phyloP scores from a whole-genome alignment of 2,888 invertebrate species.

The Harpalus rufipes region DNA sequence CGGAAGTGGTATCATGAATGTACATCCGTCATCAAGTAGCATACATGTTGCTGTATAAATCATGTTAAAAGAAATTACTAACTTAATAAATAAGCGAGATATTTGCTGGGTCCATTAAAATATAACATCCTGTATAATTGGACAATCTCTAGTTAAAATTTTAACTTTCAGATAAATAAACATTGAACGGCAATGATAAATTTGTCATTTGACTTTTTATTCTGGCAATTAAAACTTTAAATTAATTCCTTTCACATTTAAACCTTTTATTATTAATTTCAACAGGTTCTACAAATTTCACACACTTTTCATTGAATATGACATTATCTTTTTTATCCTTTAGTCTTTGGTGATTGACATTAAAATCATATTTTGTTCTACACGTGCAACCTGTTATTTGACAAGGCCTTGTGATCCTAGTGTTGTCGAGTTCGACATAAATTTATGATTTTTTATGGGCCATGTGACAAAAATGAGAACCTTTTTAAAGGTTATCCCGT shows the following conservation, averaged over 20 bases:
- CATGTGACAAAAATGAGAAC: conserved; percentile 58
- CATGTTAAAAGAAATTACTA: too few species aligned
- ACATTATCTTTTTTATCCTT: neutral
- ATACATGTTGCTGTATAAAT: too few species aligned
- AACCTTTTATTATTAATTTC: neutral
- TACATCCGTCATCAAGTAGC: too few species aligned
- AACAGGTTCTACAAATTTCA: neutral
- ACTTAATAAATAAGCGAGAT: too few species aligned
- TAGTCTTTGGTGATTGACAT: conserved; percentile 8
- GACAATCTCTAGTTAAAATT: too few species aligned
- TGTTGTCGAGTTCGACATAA: conserved; percentile 20
- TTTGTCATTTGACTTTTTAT: too few species aligned
- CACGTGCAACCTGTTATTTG: conserved; percentile 30
- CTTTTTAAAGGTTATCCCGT: conserved; percentile 51
- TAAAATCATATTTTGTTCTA: conserved; percentile 14
- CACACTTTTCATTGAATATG: neutral
- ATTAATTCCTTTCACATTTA: neutral
- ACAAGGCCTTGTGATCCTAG: neutral
- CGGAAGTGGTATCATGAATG: too few species aligned
- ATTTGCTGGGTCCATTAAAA: too few species aligned
- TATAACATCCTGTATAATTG: too few species aligned
- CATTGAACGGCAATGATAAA: too few species aligned
- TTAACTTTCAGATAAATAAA: too few species aligned
- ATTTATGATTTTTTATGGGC: conserved; percentile 54
- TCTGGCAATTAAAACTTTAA: too few species aligned